Evolutionary conservation across 2,888 invertebrate genomes (phyloP), one percentile per base, ranked within the genome.

Genomic region (Tiphia femorata): DNA sequence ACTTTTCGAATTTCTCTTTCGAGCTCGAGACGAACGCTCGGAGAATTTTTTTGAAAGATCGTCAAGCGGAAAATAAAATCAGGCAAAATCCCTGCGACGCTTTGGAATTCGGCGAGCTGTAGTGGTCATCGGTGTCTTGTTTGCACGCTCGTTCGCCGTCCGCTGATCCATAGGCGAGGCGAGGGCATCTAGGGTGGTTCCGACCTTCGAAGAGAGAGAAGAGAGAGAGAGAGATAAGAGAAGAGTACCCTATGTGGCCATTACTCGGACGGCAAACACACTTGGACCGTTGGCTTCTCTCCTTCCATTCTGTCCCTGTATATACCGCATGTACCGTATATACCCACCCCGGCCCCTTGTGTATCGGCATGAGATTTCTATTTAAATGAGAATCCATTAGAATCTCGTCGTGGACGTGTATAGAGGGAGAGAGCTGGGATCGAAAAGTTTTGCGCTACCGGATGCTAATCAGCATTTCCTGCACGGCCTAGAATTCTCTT

Each of bases 311-410:
- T 37, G 49, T 52, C 63, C n/a, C n/a, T n/a, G n/a, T n/a, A n/a
- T n/a, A n/a, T n/a, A n/a, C n/a, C n/a, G n/a, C n/a, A n/a, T n/a
- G 12, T 14, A n/a, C 33, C 33, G 57, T 56, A 57, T 51, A 60
- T 70, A 63, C 33, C 56, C 58, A 49, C 46, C 60, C 62, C 57
- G 65, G 58, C 63, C 75, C 77, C 69, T 1, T 72, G 70, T 78
- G 79, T 81, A 82, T 83, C 79, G 79, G 75, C 76, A 78, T 73
- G 78, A 82, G 81, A 83, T 83, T 82, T 82, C 80, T 82, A 82
- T 83, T 83, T 82, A 84, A 84, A 84, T 83, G 83, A 84, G 82
- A 76, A 70, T 73, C 80, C 79, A 81, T 84, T 81, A 82, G 78
- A 76, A 84, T 83, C 83, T 84, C 81, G 78, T 81, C 55, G 58